A percentile compares a stretch with the other conserved stretches of the same genome.
phyloP scores from a whole-genome alignment of 2,888 invertebrate genomes.

The Agonopterix alstromeriana region DNA sequence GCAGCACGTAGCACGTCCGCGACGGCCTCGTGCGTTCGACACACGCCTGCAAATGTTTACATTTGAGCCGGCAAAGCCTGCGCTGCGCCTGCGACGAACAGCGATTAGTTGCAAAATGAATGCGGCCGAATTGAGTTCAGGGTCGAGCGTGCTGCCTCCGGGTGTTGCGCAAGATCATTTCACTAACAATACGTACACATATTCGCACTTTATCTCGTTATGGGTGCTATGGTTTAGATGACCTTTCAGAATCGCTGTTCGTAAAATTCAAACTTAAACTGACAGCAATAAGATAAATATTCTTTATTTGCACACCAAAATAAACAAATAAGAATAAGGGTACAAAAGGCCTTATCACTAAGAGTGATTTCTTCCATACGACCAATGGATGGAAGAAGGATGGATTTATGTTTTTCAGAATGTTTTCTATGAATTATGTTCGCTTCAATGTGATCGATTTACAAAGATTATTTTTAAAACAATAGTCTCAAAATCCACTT shows the following conservation, averaged over 20 bases:
- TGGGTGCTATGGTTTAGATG: background rate
- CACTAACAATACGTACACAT: constrained; percentile 21
- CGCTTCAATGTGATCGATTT: too few species aligned
- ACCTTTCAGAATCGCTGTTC: background rate
- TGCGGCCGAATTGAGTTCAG: constrained; percentile 70
- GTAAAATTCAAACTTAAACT: too few species aligned
- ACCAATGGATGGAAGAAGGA: too few species aligned
- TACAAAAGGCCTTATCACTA: too few species aligned
- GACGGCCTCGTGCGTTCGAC: constrained; percentile 60
- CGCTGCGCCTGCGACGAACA: constrained; percentile 29
- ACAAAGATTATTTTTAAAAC: too few species aligned
- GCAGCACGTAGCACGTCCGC: constrained; percentile 46
- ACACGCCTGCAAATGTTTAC: constrained; percentile 74
- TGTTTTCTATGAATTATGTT: too few species aligned
- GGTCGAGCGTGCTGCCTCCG: constrained; percentile 68
- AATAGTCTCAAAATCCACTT: too few species aligned
- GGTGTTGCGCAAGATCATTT: constrained; percentile 55
- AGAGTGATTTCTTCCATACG: too few species aligned
- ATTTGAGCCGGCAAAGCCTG: constrained; percentile 62
- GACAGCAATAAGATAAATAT: too few species aligned
- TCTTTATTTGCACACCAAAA: too few species aligned
- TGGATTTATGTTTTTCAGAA: too few species aligned
- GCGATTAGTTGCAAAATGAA: constrained; percentile 73
- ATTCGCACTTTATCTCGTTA: background rate
- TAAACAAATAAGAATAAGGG: too few species aligned